Evolutionary conservation across 1,140 invertebrate species (phyloP).

Genomic region (Cotesia glomerata): DNA sequence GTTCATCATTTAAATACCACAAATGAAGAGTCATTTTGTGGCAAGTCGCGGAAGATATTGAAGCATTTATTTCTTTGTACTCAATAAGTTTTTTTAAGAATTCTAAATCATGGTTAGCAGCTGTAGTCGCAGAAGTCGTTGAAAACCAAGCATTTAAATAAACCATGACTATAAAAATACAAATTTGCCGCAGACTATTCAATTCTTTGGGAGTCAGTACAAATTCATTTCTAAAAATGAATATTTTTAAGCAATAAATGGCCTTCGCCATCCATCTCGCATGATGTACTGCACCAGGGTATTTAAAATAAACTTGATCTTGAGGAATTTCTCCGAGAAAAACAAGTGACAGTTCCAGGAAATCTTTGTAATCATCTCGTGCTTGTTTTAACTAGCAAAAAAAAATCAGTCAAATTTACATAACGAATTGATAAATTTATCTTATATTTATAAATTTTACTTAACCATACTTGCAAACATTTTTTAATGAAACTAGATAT

Average conservation of each 20-base stretch:
- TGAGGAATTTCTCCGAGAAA: constrained; percentile 29
- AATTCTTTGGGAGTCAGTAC: not conserved
- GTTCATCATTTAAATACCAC: too few relatives aligned
- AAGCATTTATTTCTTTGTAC: not conserved
- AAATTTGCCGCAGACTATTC: not conserved
- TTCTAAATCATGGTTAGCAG: not conserved
- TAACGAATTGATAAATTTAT: too few relatives aligned
- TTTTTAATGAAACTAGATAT: too few relatives aligned
- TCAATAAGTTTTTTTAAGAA: not conserved
- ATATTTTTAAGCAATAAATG: constrained; percentile 38
- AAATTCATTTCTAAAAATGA: constrained; percentile 23
- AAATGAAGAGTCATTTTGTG: too few relatives aligned
- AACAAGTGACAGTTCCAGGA: constrained; percentile 31
- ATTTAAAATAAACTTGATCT: constrained; percentile 18
- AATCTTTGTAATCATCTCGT: constrained; percentile 34
- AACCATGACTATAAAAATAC: not conserved
- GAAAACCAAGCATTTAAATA: constrained; percentile 1
- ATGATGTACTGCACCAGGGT: constrained; percentile 28
- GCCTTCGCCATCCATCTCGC: constrained; percentile 27
- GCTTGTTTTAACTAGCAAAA: constrained; percentile 4
- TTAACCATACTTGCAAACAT: too few relatives aligned
- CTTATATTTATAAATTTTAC: too few relatives aligned
- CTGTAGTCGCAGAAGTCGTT: not conserved
- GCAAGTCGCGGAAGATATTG: not conserved
- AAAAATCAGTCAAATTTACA: too few relatives aligned